phyloP scores from a whole-genome alignment of 2,113 vertebrate genomes.

The Paramisgurnus dabryanus region DNA sequence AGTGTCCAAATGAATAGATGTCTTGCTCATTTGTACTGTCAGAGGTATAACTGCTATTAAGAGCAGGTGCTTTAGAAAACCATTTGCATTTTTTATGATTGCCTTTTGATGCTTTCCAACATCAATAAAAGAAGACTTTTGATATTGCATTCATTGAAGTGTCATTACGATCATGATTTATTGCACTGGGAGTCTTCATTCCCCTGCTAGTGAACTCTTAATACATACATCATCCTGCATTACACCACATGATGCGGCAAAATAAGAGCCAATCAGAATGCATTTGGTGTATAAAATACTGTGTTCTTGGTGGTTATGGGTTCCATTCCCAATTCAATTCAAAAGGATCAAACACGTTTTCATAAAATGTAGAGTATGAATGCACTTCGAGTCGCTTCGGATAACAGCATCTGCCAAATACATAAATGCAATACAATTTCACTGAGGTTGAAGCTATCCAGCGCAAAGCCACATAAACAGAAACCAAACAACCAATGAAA shows the following conservation, averaged over 20 bases:
- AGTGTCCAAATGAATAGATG: conserved; percentile 37
- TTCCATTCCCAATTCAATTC: too few species aligned
- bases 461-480: too few species aligned
- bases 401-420: too few species aligned
- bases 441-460: too few species aligned
- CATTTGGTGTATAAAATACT: too few species aligned
- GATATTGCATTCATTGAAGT: conserved; percentile 20
- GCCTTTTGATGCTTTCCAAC: conserved; percentile 29
- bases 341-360: too few species aligned
- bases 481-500: too few species aligned
- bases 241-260: not conserved
- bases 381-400: too few species aligned
- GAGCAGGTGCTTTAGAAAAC: conserved; percentile 36
- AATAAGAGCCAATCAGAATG: too few species aligned
- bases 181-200: not conserved
- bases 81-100: conserved; percentile 31
- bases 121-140: conserved; percentile 26
- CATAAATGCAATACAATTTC: too few species aligned
- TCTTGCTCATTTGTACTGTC: conserved; percentile 33
- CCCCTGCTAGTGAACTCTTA: not conserved
- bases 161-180: conserved; percentile 14
- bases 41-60: conserved; percentile 37
- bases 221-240: not conserved
- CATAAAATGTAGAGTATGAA: too few species aligned
- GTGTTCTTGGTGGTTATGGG: too few species aligned